Percentiles rank a stretch among this genome's conserved stretches.
phyloP scores from a whole-genome alignment of 2,113 vertebrate genomes.

The Pseudopodoces humilis region DNA sequence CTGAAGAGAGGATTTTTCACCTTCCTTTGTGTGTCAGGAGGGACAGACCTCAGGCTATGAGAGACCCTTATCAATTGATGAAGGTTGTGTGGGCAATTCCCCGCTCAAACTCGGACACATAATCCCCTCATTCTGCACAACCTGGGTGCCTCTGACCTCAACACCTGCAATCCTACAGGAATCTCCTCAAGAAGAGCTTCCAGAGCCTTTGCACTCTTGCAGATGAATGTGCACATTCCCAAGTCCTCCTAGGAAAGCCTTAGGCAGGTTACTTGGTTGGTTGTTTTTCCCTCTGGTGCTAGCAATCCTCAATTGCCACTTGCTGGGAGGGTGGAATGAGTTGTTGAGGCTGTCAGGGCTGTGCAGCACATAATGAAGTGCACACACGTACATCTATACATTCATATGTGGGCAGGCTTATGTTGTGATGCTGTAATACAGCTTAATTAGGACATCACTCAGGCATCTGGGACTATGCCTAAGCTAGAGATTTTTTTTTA shows the following conservation, averaged over 20 bases:
- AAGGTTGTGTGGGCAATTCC: not conserved
- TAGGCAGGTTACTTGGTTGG: not conserved
- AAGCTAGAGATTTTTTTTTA: not conserved
- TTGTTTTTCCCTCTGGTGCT: not conserved
- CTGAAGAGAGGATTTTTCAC: not conserved
- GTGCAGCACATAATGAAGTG: conserved; percentile 21
- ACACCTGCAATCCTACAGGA: not conserved
- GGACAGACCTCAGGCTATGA: not conserved
- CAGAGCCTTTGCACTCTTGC: not conserved
- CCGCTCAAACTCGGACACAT: not conserved
- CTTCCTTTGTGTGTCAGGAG: not conserved
- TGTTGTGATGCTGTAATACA: not conserved
- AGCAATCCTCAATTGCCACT: not conserved
- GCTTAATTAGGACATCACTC: conserved; percentile 64
- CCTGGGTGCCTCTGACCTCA: not conserved
- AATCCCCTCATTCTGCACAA: not conserved
- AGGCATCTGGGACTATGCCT: conserved; percentile 21
- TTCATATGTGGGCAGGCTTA: not conserved
- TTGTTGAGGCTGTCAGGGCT: not conserved
- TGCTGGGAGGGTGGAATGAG: not conserved
- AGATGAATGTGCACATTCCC: not conserved
- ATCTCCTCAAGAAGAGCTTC: no score
- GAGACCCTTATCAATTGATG: not conserved
- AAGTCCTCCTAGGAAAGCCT: not conserved
- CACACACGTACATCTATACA: not conserved